These are phyloP conservation scores for Neosilurus mollespiculum DNA, from an alignment of 2,797 vertebrate species.

Conservation along the genomic window DNA sequence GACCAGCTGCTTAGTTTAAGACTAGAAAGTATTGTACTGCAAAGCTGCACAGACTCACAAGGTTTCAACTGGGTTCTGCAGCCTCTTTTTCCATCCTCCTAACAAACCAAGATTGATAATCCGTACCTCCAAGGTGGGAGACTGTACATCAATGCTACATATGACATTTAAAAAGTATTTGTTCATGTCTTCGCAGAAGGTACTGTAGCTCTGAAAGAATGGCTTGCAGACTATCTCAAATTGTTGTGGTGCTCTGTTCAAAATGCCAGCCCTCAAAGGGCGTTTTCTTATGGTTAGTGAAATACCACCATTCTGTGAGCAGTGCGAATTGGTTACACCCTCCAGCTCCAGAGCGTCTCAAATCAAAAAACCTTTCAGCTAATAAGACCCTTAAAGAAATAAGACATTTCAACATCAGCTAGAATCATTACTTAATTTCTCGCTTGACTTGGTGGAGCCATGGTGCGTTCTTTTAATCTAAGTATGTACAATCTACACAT, in stretches of 20 bases:
- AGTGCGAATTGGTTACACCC: background rate
- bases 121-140: background rate
- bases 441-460: background rate
- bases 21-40: background rate
- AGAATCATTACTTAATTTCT: conserved; percentile 2
- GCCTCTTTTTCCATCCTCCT: background rate
- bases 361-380: background rate
- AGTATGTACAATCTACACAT: background rate
- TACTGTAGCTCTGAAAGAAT: background rate
- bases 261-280: conserved; percentile 3
- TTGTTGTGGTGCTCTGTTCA: background rate
- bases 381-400: background rate
- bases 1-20: background rate
- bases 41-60: background rate
- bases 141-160: background rate
- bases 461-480: background rate
- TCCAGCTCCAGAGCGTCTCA: background rate
- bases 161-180: conserved; percentile 17
- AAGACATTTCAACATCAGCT: background rate
- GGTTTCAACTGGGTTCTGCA: conserved; percentile 1
- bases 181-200: background rate
- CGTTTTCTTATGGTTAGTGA: conserved; percentile 7
- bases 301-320: background rate
- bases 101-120: background rate
- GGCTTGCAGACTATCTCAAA: too few relatives aligned